Evolutionary conservation across 2,797 vertebrate genomes (phyloP).

Genomic region (Anguilla anguilla): DNA sequence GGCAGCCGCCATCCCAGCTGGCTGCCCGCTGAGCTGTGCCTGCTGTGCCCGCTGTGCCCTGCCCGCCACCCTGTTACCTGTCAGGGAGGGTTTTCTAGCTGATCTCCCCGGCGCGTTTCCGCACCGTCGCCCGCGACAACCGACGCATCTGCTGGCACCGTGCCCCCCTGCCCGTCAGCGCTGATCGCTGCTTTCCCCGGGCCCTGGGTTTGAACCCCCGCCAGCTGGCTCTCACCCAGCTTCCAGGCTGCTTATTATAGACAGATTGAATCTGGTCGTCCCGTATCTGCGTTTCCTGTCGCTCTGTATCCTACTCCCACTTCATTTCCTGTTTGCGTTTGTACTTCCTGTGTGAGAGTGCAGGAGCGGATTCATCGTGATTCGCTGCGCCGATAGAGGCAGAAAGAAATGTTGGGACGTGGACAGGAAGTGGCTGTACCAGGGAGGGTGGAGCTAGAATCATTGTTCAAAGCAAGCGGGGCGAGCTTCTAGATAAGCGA

Average conservation of each 20-base stretch:
- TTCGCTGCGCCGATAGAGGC: not conserved
- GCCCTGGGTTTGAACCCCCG: not conserved
- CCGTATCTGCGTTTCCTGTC: not conserved
- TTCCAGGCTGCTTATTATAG: not conserved
- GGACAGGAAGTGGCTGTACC: not conserved
- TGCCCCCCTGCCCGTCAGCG: not conserved
- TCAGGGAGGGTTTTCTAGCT: not conserved
- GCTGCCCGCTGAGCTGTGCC: not conserved
- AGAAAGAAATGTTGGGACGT: not conserved
- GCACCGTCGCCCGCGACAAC: not conserved
- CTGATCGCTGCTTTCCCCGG: not conserved
- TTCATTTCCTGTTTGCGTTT: conserved; percentile 16
- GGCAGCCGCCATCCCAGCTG: not conserved
- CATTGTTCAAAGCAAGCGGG: not conserved
- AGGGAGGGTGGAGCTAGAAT: not conserved
- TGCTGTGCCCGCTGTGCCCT: not conserved
- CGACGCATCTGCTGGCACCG: not conserved
- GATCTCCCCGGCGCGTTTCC: not conserved
- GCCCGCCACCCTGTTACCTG: not conserved
- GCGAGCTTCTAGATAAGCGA: not conserved
- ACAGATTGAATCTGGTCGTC: not conserved
- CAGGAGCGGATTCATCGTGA: not conserved
- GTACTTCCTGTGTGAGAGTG: not conserved
- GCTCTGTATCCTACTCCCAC: not conserved
- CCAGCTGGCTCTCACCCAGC: not conserved